Conservation (phyloP, 1,140 invertebrate species). For the Macrobrachium nipponense region DNA sequence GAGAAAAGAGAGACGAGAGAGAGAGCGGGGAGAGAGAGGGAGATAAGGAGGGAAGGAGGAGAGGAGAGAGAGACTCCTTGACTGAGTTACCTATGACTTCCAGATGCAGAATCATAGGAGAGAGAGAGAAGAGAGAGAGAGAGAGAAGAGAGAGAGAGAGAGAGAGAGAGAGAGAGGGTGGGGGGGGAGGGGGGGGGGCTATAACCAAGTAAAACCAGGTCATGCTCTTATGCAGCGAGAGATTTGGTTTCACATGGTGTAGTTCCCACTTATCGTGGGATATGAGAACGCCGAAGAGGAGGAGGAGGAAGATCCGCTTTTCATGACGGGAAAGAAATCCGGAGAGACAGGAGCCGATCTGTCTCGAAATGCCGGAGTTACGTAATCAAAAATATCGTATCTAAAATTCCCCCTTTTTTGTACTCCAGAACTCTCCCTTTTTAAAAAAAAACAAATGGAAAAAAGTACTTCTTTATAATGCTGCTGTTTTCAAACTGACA, state of each 20-base stretch:
- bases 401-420: too few relatives aligned
- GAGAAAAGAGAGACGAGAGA: slow-evolving; percentile 26
- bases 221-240: neutral
- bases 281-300: neutral
- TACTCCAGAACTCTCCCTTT: too few relatives aligned
- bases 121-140: neutral
- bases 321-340: too few relatives aligned
- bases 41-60: neutral
- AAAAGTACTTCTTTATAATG: too few relatives aligned
- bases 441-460: too few relatives aligned
- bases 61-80: neutral
- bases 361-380: too few relatives aligned
- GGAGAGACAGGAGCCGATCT: too few relatives aligned
- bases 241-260: neutral
- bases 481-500: too few relatives aligned
- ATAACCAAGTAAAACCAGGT: neutral
- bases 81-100: too few relatives aligned
- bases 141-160: neutral
- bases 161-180: neutral
- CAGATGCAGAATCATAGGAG: too few relatives aligned
- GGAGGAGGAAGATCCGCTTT: neutral
- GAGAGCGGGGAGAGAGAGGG: neutral
- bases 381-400: too few relatives aligned
- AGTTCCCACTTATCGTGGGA: neutral
- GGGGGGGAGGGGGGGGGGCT: neutral